Conservation (phyloP, 2,888 invertebrate genomes). For the Ochlodes sylvanus region DNA sequence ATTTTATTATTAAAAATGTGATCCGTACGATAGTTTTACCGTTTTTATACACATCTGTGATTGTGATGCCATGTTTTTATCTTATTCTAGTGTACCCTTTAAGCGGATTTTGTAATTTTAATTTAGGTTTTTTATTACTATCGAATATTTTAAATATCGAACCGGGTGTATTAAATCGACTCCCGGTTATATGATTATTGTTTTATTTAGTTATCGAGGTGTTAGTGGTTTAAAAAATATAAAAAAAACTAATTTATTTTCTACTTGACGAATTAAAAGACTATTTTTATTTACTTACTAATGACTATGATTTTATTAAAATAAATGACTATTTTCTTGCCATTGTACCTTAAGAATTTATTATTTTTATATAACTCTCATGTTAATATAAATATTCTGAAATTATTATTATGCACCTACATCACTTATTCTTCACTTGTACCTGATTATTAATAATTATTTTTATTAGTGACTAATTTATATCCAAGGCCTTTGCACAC, state of each 20-base stretch:
- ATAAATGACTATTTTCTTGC: constrained; percentile 9
- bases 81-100: constrained; percentile 56
- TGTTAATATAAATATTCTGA: background rate
- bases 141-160: constrained; percentile 39
- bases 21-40: constrained; percentile 68
- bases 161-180: constrained; percentile 22
- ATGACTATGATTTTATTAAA: background rate
- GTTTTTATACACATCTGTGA: constrained; percentile 76
- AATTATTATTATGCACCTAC: constrained; percentile 6
- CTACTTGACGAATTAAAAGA: constrained; percentile 5
- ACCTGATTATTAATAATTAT: constrained; percentile 35
- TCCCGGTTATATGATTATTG: constrained; percentile 40
- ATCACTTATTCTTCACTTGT: constrained; percentile 30
- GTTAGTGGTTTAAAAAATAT: constrained; percentile 47
- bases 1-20: constrained; percentile 69
- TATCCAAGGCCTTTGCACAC: constrained; percentile 17
- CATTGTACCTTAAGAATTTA: constrained; percentile 8
- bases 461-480: constrained; percentile 26
- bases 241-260: constrained; percentile 12
- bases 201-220: constrained; percentile 44
- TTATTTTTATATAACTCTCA: constrained; percentile 19
- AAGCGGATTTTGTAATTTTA: constrained; percentile 64
- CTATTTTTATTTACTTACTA: background rate
- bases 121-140: constrained; percentile 58
- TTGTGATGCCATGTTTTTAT: constrained; percentile 73